These are phyloP conservation scores for Squalus acanthias DNA, from an alignment of 2,797 vertebrate genomes.

Conservation along the genomic window DNA sequence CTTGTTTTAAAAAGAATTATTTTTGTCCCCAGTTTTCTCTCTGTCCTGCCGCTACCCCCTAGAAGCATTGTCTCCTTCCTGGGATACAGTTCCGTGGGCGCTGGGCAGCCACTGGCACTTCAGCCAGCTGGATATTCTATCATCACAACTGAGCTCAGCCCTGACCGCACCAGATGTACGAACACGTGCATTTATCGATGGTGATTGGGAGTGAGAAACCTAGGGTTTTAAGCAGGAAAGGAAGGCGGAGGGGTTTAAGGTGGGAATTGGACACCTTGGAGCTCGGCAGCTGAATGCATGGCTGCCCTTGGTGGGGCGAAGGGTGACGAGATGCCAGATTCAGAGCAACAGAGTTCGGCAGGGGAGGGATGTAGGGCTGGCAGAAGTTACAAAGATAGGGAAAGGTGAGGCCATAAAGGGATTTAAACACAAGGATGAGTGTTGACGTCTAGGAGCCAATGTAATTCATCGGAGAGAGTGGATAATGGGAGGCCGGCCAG, in stretches of 20 bases:
- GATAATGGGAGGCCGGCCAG: too few species aligned
- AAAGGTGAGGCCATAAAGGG: too few species aligned
- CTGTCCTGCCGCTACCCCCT: too few species aligned
- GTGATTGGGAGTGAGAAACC: not conserved
- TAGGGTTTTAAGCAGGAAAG: not conserved
- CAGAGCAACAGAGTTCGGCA: too few species aligned
- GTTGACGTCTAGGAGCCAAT: too few species aligned
- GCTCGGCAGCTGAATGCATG: not conserved
- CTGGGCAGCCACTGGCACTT: not conserved
- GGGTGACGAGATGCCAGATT: too few species aligned
- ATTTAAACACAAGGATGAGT: too few species aligned
- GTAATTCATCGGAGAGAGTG: too few species aligned
- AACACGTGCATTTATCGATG: not conserved
- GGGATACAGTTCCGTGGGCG: too few species aligned
- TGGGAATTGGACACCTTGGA: not conserved
- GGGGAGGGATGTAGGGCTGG: too few species aligned
- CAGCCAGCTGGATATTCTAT: not conserved
- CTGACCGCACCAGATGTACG: not conserved
- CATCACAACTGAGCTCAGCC: not conserved
- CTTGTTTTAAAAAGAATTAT: not conserved
- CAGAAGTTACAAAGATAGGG: too few species aligned
- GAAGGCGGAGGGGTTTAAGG: not conserved
- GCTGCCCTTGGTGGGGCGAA: too few species aligned
- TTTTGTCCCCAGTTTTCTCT: not conserved
- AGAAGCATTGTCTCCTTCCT: not conserved